Base-by-base conservation (phyloP, 2,797 vertebrate genomes). In the Aeoliscus strigatus region DNA sequence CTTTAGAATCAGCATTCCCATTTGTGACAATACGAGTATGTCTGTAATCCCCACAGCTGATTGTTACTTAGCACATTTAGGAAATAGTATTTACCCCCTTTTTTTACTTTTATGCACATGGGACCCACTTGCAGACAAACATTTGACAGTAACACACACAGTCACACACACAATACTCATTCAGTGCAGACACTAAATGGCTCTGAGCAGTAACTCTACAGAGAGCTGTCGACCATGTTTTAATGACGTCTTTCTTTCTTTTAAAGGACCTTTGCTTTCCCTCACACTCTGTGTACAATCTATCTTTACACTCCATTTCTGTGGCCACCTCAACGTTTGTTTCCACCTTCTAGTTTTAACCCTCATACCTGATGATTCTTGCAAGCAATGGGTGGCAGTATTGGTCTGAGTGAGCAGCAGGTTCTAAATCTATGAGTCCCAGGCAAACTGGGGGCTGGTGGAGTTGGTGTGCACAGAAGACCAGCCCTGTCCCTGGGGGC, bases 301-400 rank as follows among this genome's bases (percentile, higher is more conserved):
- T 17, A 17, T 5, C 17, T 46, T 7, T 10, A 7, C 4, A 1
- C 27, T 45, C n/a, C 37, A 15, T 44, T 56, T 21, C 12, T 52
- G 16, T 2, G 14, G 12, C 17, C 23, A 18, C 29, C 27, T 43
- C n/a, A n/a, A n/a, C n/a, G n/a, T n/a, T n/a, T n/a, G n/a, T n/a
- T n/a, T n/a, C 14, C 23, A 51, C 12, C n/a, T 59, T 9, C 2
- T 4, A 14, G 13, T 9, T 42, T 51, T 44, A 14, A 39, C 14
- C 11, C 25, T 38, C 71, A 81, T 84, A 96, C 92, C 93, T 97
- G 92, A 45, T 88, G 89, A 60, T 84, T 91, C 58, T 87, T 88
- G 53, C 53, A 80, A 39, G 25, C 31, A 69, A 93, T 88, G 31
- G 90, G 89, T 16, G 91, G 92, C 52, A 94, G 80, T n/a, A 89